Evolutionary conservation across 2,888 invertebrate species (phyloP).

Genomic region (Bembecia ichneumoniformis): DNA sequence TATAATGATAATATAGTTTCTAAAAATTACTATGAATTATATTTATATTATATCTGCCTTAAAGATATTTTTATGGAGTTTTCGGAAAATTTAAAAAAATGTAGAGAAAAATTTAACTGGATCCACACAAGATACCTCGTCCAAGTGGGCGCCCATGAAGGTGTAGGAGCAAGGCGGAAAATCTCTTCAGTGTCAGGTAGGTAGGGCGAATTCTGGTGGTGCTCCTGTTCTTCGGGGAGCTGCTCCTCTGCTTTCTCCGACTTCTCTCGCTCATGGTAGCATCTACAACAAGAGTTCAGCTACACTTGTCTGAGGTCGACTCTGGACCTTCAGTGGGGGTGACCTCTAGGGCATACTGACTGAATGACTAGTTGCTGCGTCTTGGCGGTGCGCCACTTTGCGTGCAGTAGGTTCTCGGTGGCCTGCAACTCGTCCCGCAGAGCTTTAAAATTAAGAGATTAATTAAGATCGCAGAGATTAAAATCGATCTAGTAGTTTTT

Average conservation of each 20-base stretch:
- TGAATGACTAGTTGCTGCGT: background rate
- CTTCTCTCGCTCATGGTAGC: constrained; percentile 14
- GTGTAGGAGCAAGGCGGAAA: background rate
- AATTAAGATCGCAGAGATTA: too few species aligned
- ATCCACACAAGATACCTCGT: too few species aligned
- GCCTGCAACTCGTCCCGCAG: constrained; percentile 30
- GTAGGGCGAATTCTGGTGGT: constrained; percentile 5
- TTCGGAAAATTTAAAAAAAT: too few species aligned
- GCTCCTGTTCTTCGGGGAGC: constrained; percentile 3
- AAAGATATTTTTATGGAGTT: too few species aligned
- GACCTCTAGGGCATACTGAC: background rate
- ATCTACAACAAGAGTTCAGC: too few species aligned
- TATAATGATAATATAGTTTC: too few species aligned
- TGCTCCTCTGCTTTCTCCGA: constrained; percentile 19
- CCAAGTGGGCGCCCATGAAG: too few species aligned
- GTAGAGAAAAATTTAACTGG: too few species aligned
- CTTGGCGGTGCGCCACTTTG: constrained; percentile 12
- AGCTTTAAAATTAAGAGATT: too few species aligned
- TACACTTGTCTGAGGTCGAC: constrained; percentile 23
- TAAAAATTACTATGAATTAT: too few species aligned
- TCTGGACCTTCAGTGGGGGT: constrained; percentile 19
- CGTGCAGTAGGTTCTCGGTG: constrained; percentile 28
- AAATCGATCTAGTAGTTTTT: too few species aligned
- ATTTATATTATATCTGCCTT: too few species aligned
- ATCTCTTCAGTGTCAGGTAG: constrained; percentile 5